Base-by-base conservation (phyloP, 2,888 invertebrate genomes). In the Masnerella sp. region DNA sequence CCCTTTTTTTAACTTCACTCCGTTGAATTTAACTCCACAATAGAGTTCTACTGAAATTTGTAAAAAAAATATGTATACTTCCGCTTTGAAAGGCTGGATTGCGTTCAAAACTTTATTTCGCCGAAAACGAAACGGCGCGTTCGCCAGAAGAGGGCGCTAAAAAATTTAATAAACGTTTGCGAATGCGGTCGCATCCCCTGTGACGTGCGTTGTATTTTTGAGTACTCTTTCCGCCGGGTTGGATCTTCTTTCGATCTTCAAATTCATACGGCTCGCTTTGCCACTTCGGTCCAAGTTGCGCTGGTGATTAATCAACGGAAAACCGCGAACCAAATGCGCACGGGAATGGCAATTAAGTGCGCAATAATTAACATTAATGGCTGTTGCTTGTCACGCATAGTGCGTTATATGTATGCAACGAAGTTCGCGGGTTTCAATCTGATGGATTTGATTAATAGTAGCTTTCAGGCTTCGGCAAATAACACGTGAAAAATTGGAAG, bases 121-220 rank as follows among this genome's bases (percentile, higher is more conserved):
- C 40, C 22, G 56, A 36, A 45, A 64, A 45, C 30, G 54, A 40
- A 67, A 58, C 40, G 47, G 45, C 25, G 30, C 49, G 32, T 22
- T 34, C n/a, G n/a, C 42, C 42, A 47, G 56, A 45, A 65, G 56
- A 49, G 49, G 32, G 32, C 32, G 14, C 25, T 67, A 49, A 49
- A 67, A 67, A 67, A 67, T 67, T 47, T 49, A 67, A 58, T 67
- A 67, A 67, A 67, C 58, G 56, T 58, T 67, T 49, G 49, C 25
- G 56, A 40, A 58, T 47, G 49, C 58, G 28, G 40, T 34, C 40
- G 56, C 49, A 42, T 42, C 42, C 12, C 51, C 34, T 42, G 47
- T 36, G 59, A 52, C 64, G 64, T 47, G 34, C 34, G 47, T 40
- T 40, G 65, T 65, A 47, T 36, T 38, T 65, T 56, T 65, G 47